phyloP scores from a whole-genome alignment of 2,797 vertebrate species.

The Poecilia velifera region DNA sequence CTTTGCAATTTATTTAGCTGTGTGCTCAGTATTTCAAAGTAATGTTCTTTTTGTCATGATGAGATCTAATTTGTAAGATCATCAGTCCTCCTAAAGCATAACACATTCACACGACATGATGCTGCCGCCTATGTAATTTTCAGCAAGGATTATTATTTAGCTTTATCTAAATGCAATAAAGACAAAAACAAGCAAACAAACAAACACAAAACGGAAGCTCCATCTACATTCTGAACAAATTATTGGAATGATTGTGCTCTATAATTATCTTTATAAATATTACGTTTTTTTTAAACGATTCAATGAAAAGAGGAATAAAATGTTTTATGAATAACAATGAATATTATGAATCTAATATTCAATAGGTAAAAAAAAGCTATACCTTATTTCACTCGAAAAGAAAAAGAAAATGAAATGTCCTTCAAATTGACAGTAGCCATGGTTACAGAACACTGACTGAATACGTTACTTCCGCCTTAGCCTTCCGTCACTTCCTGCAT shows the following conservation, averaged over 20 bases:
- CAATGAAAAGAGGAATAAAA: not conserved
- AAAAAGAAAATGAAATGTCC: not conserved
- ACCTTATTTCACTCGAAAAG: not conserved
- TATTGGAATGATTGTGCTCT: not conserved
- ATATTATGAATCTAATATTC: not conserved
- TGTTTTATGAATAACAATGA: not conserved
- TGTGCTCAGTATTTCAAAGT: not conserved
- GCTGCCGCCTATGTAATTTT: not conserved
- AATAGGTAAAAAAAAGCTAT: not conserved
- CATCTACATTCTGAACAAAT: not conserved
- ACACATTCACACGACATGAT: not conserved
- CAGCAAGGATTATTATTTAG: not conserved
- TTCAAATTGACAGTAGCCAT: not conserved
- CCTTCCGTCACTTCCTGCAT: slow-evolving; percentile 61
- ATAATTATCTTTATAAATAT: not conserved
- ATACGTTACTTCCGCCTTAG: slow-evolving; percentile 65
- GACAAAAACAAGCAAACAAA: not conserved
- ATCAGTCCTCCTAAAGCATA: not conserved
- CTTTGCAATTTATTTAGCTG: not conserved
- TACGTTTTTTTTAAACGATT: not conserved
- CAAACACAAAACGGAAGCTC: not conserved
- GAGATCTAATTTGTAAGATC: not conserved
- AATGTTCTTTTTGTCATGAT: not conserved
- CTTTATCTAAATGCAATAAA: not conserved
- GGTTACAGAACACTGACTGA: not conserved